Evolutionary conservation across 2,113 vertebrate genomes (phyloP).

Genomic region (Chionis minor): DNA sequence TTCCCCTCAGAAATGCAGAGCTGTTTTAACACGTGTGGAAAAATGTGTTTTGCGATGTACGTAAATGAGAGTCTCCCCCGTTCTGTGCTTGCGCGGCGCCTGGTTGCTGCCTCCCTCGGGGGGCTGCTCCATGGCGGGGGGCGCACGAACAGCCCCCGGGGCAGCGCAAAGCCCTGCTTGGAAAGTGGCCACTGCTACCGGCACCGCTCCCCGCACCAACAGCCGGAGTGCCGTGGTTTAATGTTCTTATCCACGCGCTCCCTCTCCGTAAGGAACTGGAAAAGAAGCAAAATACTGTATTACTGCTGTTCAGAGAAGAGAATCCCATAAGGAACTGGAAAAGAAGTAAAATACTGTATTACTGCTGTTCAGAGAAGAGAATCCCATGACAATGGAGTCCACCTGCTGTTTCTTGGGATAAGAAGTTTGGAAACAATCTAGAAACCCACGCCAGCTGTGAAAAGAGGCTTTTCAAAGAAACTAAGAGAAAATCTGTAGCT

Average conservation of each 20-base stretch:
- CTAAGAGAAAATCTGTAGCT: neutral
- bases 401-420: neutral
- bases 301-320: neutral
- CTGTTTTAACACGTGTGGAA: neutral
- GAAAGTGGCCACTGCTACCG: neutral
- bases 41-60: neutral
- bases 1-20: neutral
- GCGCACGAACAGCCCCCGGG: fast-evolving
- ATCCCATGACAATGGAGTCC: neutral
- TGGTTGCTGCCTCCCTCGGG: neutral
- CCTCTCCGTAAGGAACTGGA: neutral
- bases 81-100: too few species aligned
- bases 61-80: fast-evolving
- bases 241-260: neutral
- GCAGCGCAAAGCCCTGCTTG: neutral
- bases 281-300: neutral
- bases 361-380: neutral
- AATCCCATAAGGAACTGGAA: neutral
- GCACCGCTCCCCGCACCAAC: neutral
- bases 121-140: neutral
- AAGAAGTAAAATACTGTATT: neutral
- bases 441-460: neutral
- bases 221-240: neutral
- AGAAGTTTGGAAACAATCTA: neutral
- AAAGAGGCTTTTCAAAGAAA: neutral